Evolutionary conservation across 2,797 vertebrate genomes (phyloP).

Genomic region (Eulemur mongoz): DNA sequence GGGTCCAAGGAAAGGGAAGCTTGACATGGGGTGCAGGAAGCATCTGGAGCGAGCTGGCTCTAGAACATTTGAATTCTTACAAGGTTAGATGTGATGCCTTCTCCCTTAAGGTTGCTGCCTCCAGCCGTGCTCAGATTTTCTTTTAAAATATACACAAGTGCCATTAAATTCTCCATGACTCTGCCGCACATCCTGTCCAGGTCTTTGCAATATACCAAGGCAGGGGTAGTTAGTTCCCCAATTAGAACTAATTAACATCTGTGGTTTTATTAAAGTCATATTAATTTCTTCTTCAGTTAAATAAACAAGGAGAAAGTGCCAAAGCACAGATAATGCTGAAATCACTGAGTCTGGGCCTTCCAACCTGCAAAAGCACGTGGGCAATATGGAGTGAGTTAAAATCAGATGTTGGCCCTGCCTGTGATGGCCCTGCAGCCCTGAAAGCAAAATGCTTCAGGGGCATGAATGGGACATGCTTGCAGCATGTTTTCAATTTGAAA

Average conservation of each 20-base stretch:
- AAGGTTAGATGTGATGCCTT: background rate
- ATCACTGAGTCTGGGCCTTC: background rate
- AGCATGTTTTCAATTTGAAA: background rate
- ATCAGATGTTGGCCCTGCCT: background rate
- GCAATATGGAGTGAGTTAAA: accelerated
- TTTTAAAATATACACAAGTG: background rate
- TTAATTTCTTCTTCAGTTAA: background rate
- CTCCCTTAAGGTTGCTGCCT: background rate
- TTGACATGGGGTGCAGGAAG: background rate
- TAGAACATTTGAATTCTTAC: background rate
- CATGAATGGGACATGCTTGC: accelerated
- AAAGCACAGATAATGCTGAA: background rate
- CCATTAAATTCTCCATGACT: background rate
- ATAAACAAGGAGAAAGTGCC: background rate
- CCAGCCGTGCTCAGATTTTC: background rate
- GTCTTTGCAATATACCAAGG: background rate
- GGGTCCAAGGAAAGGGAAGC: background rate
- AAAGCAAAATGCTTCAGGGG: background rate
- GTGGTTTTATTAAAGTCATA: background rate
- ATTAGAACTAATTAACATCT: background rate
- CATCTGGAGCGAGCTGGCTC: background rate
- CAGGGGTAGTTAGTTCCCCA: background rate
- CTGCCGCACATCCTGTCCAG: background rate
- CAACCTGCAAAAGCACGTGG: accelerated
- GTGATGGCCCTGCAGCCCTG: accelerated